Evolutionary conservation across 2,797 vertebrate species (phyloP), one percentile per base, ranked within the genome.

Genomic region (Macrochelys suwanniensis): DNA sequence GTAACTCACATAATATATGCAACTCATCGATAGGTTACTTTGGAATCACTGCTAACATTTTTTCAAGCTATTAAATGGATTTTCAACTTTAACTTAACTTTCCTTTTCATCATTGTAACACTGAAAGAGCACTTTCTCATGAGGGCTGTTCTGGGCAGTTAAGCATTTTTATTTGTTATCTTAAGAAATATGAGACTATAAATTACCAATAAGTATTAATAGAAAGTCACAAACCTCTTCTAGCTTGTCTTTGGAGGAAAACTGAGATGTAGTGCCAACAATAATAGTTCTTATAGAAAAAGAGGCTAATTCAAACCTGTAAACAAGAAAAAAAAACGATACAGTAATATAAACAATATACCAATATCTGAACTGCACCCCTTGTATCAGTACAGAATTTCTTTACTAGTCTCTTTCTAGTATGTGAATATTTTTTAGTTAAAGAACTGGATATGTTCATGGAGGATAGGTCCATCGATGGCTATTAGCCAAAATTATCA

Each of bases 221-320:
- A 89, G 26, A 86, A 28, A 86, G 17, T 95, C 59, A 96, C 86
- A 87, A 87, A 99, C 98, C 74, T 98, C 87, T 42, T 98, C 87
- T 42, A 98, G 97, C 56, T 99, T 98, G 77, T 98, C 98, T 80
- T 94, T 97, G 82, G 97, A 98, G 82, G 98, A 99, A 97, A 99
- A 99, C 21, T 98, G 97, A 83, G 96, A 89, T 28, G 98, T 98
- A 84, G 98, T 98, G 33, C 98, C 97, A 84, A 97, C 77, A 15
- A 99, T 91, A 84, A 99, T 98, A 85, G 33, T 90, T 97, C 98
- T 97, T 68, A 99, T 97, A 79, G 97, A 97, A 93, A 91, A 98
- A 68, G 98, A 99, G 68, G 98, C 98, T 97, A 99, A 95, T 37
- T 98, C 98, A 97, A 99, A 98, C 95, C 98, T 99, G 97, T 79